Evolutionary conservation across 2,888 invertebrate genomes (phyloP).

Genomic region (Synanthedon vespiformis): DNA sequence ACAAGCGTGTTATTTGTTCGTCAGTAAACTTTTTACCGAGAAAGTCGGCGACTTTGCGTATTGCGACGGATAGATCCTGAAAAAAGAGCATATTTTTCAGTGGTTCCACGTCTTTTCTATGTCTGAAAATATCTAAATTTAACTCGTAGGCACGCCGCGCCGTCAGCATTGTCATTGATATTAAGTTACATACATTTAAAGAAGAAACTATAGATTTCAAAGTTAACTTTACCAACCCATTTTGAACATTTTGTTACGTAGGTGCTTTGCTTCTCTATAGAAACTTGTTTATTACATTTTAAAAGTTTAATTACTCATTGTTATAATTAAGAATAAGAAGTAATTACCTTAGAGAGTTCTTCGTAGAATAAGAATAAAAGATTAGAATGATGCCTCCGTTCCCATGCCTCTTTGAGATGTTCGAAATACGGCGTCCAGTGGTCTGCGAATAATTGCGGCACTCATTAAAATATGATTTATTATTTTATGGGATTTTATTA

Average conservation of each 20-base stretch:
- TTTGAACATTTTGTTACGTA: too few species aligned
- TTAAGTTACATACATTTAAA: too few species aligned
- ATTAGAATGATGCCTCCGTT: conserved; percentile 73
- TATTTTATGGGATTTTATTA: too few species aligned
- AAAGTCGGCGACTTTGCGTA: conserved; percentile 73
- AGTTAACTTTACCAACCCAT: too few species aligned
- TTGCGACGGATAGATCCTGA: conserved; percentile 71
- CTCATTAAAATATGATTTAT: too few species aligned
- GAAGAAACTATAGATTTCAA: too few species aligned
- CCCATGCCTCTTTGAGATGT: conserved; percentile 83
- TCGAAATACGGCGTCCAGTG: conserved; percentile 83
- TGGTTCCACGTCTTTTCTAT: too few species aligned
- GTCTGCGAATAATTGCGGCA: conserved; percentile 46
- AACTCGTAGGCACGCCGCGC: too few species aligned
- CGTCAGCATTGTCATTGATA: too few species aligned
- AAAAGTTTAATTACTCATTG: background rate
- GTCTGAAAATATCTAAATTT: too few species aligned
- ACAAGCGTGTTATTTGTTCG: conserved; percentile 72
- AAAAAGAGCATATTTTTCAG: background rate
- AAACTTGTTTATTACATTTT: too few species aligned
- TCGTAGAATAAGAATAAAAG: conserved; percentile 85
- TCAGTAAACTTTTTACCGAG: conserved; percentile 68
- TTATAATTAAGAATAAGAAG: background rate
- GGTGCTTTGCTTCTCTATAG: too few species aligned
- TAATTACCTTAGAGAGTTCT: conserved; percentile 75